Conservation (phyloP, 2,797 vertebrate genomes). For the Mus minutoides region DNA sequence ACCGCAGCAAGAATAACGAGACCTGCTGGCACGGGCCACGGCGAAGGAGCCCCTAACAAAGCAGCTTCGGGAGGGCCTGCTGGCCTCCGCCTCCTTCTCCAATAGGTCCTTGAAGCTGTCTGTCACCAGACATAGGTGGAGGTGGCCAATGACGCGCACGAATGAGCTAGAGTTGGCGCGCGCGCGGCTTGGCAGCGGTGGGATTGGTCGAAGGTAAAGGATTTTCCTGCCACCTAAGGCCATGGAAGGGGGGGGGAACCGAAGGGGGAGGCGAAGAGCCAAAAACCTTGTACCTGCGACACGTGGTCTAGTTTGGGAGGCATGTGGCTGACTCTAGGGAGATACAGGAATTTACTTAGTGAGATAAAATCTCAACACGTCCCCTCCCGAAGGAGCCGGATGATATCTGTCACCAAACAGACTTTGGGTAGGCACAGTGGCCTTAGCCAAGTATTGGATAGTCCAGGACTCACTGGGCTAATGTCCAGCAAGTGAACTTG, state of each 20-base stretch:
- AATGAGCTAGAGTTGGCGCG: slow-evolving; percentile 68
- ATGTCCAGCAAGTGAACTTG: background rate
- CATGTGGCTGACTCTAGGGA: background rate
- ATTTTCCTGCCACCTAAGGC: slow-evolving; percentile 67
- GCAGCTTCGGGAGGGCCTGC: slow-evolving; percentile 69
- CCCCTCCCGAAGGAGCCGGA: background rate
- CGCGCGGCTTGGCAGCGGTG: slow-evolving; percentile 31
- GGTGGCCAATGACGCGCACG: slow-evolving; percentile 69
- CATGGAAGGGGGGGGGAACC: background rate
- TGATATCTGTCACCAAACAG: background rate
- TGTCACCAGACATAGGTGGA: slow-evolving; percentile 66
- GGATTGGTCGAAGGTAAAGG: slow-evolving; percentile 76
- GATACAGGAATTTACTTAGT: slow-evolving; percentile 28
- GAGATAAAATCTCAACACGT: background rate
- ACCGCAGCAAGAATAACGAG: background rate
- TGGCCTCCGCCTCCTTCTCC: slow-evolving; percentile 67
- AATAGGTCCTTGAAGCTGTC: slow-evolving; percentile 75
- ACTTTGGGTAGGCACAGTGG: background rate
- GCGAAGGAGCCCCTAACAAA: slow-evolving; percentile 77
- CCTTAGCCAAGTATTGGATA: background rate
- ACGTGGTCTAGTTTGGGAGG: slow-evolving; percentile 54
- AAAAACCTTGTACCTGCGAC: background rate
- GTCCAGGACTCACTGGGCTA: background rate
- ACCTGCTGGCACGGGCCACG: background rate
- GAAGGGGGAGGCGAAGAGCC: slow-evolving; percentile 5